Conservation (phyloP, 92 coral and sea anemone species). For the Heteractis magnifica region DNA sequence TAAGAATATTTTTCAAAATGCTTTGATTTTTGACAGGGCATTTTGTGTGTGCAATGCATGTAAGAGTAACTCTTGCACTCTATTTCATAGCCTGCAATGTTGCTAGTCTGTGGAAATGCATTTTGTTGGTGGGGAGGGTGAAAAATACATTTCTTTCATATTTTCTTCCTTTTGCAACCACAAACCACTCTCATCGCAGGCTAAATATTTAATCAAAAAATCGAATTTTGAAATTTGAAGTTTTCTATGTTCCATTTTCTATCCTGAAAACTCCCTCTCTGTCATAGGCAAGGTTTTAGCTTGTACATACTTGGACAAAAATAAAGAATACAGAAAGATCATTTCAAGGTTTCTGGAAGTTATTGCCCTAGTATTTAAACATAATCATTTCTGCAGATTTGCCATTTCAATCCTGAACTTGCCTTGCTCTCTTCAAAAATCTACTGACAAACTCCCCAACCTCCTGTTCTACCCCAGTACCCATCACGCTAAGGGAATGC, state of each 20-base stretch:
- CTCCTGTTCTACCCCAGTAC: too few relatives aligned
- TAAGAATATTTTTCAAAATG: neutral
- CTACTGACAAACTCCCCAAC: too few relatives aligned
- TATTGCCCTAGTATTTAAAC: too few relatives aligned
- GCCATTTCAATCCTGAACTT: too few relatives aligned
- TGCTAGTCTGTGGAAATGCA: too few relatives aligned
- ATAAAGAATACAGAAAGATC: neutral
- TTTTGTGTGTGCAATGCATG: neutral
- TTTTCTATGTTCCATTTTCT: slow-evolving; percentile 4
- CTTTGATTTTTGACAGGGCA: slow-evolving; percentile 4
- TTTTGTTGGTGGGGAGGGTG: too few relatives aligned
- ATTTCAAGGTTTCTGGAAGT: neutral
- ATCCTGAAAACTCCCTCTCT: neutral
- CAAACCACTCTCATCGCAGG: too few relatives aligned
- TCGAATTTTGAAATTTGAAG: neutral
- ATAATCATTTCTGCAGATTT: too few relatives aligned
- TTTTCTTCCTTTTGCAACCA: too few relatives aligned
- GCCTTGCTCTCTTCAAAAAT: too few relatives aligned
- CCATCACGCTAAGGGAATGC: too few relatives aligned
- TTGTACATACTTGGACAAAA: slow-evolving; percentile 3
- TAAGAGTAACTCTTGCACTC: neutral
- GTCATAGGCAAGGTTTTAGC: slow-evolving; percentile 1
- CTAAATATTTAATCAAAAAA: neutral
- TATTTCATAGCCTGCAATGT: neutral
- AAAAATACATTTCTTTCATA: too few relatives aligned